Base-by-base conservation (phyloP, 2,888 invertebrate genomes). In the Colostygia pectinataria region DNA sequence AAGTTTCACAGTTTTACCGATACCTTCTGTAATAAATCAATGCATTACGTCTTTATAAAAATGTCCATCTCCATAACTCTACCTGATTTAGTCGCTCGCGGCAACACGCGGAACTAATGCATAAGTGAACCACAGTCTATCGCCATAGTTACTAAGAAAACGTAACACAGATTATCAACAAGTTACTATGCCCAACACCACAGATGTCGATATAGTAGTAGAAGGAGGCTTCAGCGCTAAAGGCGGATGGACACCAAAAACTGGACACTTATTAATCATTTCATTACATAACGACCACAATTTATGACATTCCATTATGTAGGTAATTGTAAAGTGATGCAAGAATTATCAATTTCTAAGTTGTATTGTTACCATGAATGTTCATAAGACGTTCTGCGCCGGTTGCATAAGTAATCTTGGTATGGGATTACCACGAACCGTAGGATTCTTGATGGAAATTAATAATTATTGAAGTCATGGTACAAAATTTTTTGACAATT, bases 21-120 rank as follows among this genome's bases (percentile, higher is more conserved):
- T 15, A 18, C 15, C 15, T 18, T 5, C 28, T 4, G 9, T 10
- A 13, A 36, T 42, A 48, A 41, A 42, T 49, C 32, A 37, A 15
- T 1, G 12, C n/a, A 9, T 29, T 4, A 23, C 33, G 32, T 33
- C 42, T 38, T 51, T 41, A 46, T 27, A 47, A 48, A 20, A 43
- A 38, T 29, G 38, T 60, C 56, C 44, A 4, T 25, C 41, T 61
- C 63, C 55, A 58, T 37, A 59, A 28, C 42, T 46, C 14, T 12
- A 8, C 20, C 20, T 4, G 39, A 40, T 29, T 20, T 37, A n/a
- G 49, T 43, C 39, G 43, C 50, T 50, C 5, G n/a, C 10, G 50
- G 50, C 50, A 10, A 9, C 34, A 32, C 24, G 34, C 50, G 39
- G 10, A 44, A 44, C 50, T 44, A 50, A 50, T 44, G 7, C 34